phyloP scores from a whole-genome alignment of 2,113 vertebrate genomes.

The Hoplias malabaricus region DNA sequence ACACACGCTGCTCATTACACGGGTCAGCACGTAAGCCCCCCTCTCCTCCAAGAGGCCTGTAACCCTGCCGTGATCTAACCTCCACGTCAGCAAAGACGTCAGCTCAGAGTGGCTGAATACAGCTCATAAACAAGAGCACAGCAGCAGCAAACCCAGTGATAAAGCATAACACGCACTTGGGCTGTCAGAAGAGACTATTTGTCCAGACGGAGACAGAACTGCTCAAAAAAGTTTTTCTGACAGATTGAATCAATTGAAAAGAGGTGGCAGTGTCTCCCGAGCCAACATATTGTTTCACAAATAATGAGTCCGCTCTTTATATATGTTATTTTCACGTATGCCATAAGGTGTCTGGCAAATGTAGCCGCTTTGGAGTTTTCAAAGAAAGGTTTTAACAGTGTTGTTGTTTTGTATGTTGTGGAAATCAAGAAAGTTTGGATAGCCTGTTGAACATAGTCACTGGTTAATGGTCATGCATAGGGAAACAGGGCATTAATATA shows the following conservation, averaged over 20 bases:
- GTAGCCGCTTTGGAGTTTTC: not conserved
- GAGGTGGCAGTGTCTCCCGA: not conserved
- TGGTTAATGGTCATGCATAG: not conserved
- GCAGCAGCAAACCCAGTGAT: not conserved
- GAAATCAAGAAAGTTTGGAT: not conserved
- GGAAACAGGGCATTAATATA: not conserved
- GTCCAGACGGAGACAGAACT: not conserved
- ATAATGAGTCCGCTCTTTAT: not conserved
- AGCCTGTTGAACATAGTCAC: not conserved
- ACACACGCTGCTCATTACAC: constrained; percentile 8
- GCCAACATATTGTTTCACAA: not conserved
- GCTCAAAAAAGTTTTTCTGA: constrained; percentile 16
- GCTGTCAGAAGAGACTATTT: not conserved
- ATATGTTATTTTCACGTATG: not conserved
- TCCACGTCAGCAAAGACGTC: constrained; percentile 31
- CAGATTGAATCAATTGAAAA: not conserved
- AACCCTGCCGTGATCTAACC: constrained; percentile 13
- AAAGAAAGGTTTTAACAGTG: not conserved
- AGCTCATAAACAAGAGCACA: constrained; percentile 27
- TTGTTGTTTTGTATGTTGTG: not conserved
- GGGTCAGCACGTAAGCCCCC: not conserved
- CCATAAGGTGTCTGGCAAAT: not conserved
- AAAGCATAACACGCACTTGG: constrained; percentile 6
- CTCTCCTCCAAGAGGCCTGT: not conserved
- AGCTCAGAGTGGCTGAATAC: constrained; percentile 6